These are phyloP conservation scores for Teleopsis dalmanni DNA, from an alignment of 1,140 invertebrate genomes.

Conservation along the genomic window DNA sequence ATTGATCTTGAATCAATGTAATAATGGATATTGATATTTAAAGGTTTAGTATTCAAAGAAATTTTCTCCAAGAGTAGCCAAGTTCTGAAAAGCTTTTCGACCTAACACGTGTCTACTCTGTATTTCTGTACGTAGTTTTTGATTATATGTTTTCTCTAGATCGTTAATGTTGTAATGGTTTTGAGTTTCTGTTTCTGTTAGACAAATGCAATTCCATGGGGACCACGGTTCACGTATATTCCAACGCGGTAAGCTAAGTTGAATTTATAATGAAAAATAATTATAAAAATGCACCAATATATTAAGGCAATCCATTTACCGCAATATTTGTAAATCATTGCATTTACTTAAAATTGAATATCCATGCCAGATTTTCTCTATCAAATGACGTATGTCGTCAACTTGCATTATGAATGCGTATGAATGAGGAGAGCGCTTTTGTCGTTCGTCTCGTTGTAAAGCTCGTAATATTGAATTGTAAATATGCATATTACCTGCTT, in stretches of 20 bases:
- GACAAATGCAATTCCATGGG: conserved; percentile 60
- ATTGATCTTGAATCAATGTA: too few species aligned
- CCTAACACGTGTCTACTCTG: conserved; percentile 35
- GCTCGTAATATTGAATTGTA: conserved; percentile 50
- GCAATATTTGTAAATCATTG: conserved; percentile 48
- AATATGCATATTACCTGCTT: conserved; percentile 27
- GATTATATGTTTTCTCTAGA: conserved; percentile 47
- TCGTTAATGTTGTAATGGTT: conserved; percentile 47
- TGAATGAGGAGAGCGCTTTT: conserved; percentile 44
- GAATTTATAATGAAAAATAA: neutral
- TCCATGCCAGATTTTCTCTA: conserved; percentile 57
- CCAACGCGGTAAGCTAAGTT: conserved; percentile 48
- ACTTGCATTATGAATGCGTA: conserved; percentile 51
- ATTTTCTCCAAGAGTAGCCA: too few species aligned
- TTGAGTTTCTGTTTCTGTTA: conserved; percentile 53
- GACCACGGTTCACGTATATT: conserved; percentile 51
- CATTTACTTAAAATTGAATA: conserved; percentile 54
- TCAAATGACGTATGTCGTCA: conserved; percentile 52
- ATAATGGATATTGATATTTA: too few species aligned
- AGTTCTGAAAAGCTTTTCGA: conserved; percentile 33
- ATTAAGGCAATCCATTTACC: conserved; percentile 18
- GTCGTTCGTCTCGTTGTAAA: conserved; percentile 51
- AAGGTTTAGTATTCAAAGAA: too few species aligned
- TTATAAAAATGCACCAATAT: neutral
- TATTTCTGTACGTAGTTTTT: conserved; percentile 40